Conservation (phyloP, 2,113 vertebrate genomes). For the human region GRCh38 chr5:59442501-59443000, state of each 20-base stretch:
- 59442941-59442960: not conserved
- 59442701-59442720: not conserved
- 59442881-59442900: not conserved
- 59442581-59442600: not conserved
- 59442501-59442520: not conserved
- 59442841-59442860: not conserved
- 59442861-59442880: not conserved
- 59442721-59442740: not conserved
- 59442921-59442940: not conserved
- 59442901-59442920: not conserved
- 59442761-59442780: not conserved
- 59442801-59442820: not conserved
- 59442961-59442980: not conserved
- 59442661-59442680: not conserved
- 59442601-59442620: not conserved
- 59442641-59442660: not conserved
- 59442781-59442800: not conserved
- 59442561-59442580: constrained; percentile 11
- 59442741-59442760: not conserved
- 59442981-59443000: not conserved
- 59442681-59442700: not conserved
- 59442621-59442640: not conserved
- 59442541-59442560: not conserved
- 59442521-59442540: not conserved
- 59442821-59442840: not conserved